phyloP scores from a whole-genome alignment of 2,797 vertebrate genomes.

The Periophthalmus magnuspinnatus region DNA sequence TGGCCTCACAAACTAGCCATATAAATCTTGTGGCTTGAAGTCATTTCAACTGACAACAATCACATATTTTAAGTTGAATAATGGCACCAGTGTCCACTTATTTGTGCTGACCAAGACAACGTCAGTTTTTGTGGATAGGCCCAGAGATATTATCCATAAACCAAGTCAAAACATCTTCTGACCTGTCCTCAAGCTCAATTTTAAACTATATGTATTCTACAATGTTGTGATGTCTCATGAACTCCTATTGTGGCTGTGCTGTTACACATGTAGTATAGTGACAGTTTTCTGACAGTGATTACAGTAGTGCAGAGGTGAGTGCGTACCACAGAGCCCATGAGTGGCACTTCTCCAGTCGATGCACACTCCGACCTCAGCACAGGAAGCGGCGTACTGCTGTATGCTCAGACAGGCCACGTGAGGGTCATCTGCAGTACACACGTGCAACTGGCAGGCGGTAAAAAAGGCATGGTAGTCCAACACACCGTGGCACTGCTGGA shows the following conservation, averaged over 20 bases:
- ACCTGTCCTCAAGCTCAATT: no score
- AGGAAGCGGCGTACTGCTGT: constrained; percentile 75
- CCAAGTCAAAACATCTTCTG: no score
- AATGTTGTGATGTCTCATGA: background rate
- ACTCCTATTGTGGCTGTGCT: background rate
- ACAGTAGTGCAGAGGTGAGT: background rate
- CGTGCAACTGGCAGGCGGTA: constrained; percentile 63
- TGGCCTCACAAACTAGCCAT: no score
- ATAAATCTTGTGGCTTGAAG: no score
- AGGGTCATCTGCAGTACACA: constrained; percentile 42
- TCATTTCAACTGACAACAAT: no score
- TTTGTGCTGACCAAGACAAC: no score
- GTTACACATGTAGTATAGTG: background rate
- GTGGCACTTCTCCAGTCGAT: constrained; percentile 77
- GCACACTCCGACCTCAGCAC: constrained; percentile 71
- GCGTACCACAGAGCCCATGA: constrained; percentile 74
- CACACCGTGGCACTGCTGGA: constrained; percentile 71
- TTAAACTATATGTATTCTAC: no score
- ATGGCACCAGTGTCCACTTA: no score
- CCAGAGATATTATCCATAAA: no score
- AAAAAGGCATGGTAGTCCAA: constrained; percentile 60
- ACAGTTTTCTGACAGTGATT: background rate
- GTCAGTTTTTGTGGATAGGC: no score
- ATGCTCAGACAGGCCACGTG: constrained; percentile 68
- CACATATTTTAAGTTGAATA: no score